phyloP scores from a whole-genome alignment of 2,888 invertebrate species.

The Ichneumoninae sp. region DNA sequence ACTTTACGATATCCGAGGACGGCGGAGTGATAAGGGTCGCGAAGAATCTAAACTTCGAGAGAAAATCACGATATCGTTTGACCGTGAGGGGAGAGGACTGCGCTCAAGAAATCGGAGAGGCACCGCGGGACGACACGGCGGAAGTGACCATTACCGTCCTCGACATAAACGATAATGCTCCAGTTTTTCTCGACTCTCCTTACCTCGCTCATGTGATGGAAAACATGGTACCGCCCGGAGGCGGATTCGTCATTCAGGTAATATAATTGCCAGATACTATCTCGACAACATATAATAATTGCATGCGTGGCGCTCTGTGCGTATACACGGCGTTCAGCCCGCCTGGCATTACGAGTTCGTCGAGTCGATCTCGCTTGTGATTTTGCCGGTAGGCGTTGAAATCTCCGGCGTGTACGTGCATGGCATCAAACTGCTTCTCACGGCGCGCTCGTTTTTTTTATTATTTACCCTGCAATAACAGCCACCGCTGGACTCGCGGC shows the following conservation, averaged over 20 bases:
- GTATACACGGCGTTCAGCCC: neutral
- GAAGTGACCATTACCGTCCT: conserved; percentile 93
- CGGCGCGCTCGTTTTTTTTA: neutral
- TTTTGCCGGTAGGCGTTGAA: conserved; percentile 23
- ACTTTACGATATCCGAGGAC: conserved; percentile 96
- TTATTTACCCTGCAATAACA: neutral
- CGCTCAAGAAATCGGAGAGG: conserved; percentile 88
- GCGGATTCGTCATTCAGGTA: conserved; percentile 88
- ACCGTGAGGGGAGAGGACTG: conserved; percentile 95
- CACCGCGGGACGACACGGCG: conserved; percentile 89
- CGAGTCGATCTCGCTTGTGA: conserved; percentile 20
- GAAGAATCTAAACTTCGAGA: conserved; percentile 96
- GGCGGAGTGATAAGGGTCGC: conserved; percentile 96
- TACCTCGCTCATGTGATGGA: conserved; percentile 97
- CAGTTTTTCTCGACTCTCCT: conserved; percentile 97
- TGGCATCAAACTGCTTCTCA: conserved; percentile 11
- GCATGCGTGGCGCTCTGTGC: conserved; percentile 1
- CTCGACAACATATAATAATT: conserved; percentile 30
- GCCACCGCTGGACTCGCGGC: neutral
- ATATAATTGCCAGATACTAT: conserved; percentile 26
- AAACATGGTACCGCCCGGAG: conserved; percentile 91
- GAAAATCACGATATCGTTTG: conserved; percentile 93
- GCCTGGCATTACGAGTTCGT: neutral
- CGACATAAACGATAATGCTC: conserved; percentile 97
- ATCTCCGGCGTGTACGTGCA: conserved; percentile 7